phyloP scores from a whole-genome alignment of 2,888 invertebrate genomes.

The Andrena flavipes region DNA sequence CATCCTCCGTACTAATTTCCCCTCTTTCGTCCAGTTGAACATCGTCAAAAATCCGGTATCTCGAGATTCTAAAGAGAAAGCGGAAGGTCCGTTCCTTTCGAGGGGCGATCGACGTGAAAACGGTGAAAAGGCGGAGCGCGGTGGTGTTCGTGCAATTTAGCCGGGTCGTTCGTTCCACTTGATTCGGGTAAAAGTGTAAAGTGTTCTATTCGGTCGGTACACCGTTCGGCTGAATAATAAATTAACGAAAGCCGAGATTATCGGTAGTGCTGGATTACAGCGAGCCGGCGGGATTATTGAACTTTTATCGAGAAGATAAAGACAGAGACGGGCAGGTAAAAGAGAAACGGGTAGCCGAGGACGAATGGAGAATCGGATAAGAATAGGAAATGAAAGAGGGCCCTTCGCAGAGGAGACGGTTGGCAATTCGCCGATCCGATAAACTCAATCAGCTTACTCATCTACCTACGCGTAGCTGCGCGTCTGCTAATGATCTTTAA shows the following conservation, averaged over 20 bases:
- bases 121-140: background rate
- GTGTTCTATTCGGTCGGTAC: constrained; percentile 32
- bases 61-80: background rate
- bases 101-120: background rate
- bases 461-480: constrained; percentile 75
- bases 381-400: constrained; percentile 69
- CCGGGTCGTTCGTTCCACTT: constrained; percentile 33
- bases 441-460: constrained; percentile 82
- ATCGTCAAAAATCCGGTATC: background rate
- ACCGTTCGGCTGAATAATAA: constrained; percentile 67
- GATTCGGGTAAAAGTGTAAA: constrained; percentile 51
- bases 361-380: constrained; percentile 56
- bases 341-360: constrained; percentile 45
- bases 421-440: constrained; percentile 78
- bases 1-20: background rate
- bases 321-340: constrained; percentile 32
- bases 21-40: background rate
- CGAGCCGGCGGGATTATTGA: constrained; percentile 73
- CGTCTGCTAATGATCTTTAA: constrained; percentile 76
- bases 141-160: constrained; percentile 37
- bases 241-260: constrained; percentile 73
- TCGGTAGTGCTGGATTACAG: constrained; percentile 69
- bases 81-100: background rate
- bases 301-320: constrained; percentile 69
- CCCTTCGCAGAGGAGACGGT: constrained; percentile 49